Conservation (phyloP, 2,888 invertebrate species). For the Coecobrya sp. region DNA sequence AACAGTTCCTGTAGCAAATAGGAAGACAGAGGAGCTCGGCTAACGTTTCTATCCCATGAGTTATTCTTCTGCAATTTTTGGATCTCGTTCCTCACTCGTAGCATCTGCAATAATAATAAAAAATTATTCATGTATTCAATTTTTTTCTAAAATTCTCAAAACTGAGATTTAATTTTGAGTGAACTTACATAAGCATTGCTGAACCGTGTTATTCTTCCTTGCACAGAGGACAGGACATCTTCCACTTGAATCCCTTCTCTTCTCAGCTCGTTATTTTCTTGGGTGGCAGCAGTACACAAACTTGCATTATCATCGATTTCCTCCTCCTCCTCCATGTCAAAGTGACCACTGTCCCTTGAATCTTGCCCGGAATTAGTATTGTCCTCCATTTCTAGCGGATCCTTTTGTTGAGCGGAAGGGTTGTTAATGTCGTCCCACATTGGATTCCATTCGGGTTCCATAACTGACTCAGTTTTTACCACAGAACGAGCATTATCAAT, state of each 20-base stretch:
- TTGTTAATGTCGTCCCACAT: not conserved
- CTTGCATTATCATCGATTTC: not conserved
- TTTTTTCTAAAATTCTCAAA: no score
- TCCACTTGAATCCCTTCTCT: not conserved
- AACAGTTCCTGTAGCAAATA: not conserved
- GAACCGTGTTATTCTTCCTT: not conserved
- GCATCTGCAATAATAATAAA: no score
- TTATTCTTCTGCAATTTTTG: not conserved
- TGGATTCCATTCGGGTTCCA: not conserved
- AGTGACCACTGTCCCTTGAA: not conserved
- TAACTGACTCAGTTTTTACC: not conserved
- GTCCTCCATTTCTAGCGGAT: not conserved
- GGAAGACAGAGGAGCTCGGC: not conserved
- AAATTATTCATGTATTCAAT: no score
- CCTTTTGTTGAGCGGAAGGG: not conserved
- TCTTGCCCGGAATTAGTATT: not conserved
- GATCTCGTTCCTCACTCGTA: not conserved
- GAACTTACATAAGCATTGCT: conserved; percentile 1
- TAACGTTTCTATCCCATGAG: not conserved
- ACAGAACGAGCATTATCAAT: no score
- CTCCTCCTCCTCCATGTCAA: not conserved
- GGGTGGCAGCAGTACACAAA: not conserved
- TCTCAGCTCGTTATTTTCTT: not conserved
- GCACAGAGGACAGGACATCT: not conserved
- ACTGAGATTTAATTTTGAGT: not conserved